These are phyloP conservation scores for Megastigmus dorsalis DNA, from an alignment of 2,888 invertebrate genomes.

Conservation along the genomic window DNA sequence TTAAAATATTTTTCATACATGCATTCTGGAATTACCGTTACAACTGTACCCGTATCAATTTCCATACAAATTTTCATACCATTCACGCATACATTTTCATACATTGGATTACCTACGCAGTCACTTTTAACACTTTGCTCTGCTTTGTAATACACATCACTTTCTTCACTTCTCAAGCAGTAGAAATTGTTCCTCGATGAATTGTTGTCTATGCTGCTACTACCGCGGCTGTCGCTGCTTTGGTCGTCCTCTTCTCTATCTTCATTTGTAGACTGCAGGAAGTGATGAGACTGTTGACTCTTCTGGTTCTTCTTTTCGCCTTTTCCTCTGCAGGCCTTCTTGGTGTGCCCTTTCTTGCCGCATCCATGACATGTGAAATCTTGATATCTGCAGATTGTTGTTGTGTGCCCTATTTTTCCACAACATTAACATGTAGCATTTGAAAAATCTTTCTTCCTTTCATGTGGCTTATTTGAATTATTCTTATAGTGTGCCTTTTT, in stretches of 20 bases:
- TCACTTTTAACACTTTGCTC: background rate
- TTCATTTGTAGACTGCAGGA: background rate
- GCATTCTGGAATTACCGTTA: slow-evolving; percentile 14
- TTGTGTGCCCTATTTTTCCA: background rate
- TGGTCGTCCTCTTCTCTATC: too few species aligned
- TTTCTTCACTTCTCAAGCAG: too few species aligned
- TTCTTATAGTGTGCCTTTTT: background rate
- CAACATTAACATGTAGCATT: slow-evolving; percentile 17
- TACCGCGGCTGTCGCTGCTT: too few species aligned
- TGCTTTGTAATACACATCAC: background rate
- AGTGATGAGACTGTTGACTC: background rate
- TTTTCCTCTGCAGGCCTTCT: background rate
- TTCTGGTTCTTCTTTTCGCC: background rate
- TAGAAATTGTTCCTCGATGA: background rate
- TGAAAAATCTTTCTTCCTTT: background rate
- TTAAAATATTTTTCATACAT: background rate
- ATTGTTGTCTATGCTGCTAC: too few species aligned
- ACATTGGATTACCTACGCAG: slow-evolving; percentile 2
- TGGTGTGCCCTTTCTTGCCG: slow-evolving; percentile 29
- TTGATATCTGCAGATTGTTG: background rate
- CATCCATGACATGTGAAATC: slow-evolving; percentile 16
- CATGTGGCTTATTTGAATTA: background rate
- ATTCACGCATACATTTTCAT: slow-evolving; percentile 42
- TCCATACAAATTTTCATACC: slow-evolving; percentile 31
- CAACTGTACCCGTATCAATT: slow-evolving; percentile 34